Base-by-base conservation (phyloP, 2,797 vertebrate species). In the Enteromius fasciolatus region DNA sequence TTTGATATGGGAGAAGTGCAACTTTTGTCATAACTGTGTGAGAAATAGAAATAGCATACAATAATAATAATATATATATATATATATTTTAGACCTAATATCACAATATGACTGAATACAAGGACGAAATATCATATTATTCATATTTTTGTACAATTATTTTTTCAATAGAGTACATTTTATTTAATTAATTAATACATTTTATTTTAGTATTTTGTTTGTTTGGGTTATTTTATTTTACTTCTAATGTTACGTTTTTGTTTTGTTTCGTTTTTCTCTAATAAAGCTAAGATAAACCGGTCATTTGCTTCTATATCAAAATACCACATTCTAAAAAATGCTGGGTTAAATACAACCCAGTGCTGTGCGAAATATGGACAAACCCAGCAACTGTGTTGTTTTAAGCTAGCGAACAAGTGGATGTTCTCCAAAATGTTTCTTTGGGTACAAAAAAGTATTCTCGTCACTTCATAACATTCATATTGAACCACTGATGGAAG, bases 11-110 rank as follows among this genome's bases (percentile, higher is more conserved):
- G 14, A 25, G 28, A 74, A 81, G 10, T 4, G 3, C 31, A 39
- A 33, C 46, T 81, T 74, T 73, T 74, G 59, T 64, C 44, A 23
- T 52, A 61, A 10, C 33, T 59, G 36, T 70, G 14, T 44, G 64
- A 39, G 28, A 63, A 33, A n/a, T 28, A 52, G 20, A 23, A 63
- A 63, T 63, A 33, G 28, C 15, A 63, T 63, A 63, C 9, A 33
- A 63, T 17, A 39, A 66, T 33, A 66, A 66, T 0, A 18, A 64
- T 18, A 17, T 20, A 10, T 15, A 7, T 25, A 14, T 3, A 20
- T 41, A 44, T 44, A 11, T 12, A 44, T 25, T 12, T 28, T 28
- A 63, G 25, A 63, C 5, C 25, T 33, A 31, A 50, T 72, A 20
- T 25, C 20, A 54, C 20, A 57, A 23, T 54, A 36, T 54, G 31